phyloP scores from a whole-genome alignment of 2,797 vertebrate species.

The Eulemur albifrons region DNA sequence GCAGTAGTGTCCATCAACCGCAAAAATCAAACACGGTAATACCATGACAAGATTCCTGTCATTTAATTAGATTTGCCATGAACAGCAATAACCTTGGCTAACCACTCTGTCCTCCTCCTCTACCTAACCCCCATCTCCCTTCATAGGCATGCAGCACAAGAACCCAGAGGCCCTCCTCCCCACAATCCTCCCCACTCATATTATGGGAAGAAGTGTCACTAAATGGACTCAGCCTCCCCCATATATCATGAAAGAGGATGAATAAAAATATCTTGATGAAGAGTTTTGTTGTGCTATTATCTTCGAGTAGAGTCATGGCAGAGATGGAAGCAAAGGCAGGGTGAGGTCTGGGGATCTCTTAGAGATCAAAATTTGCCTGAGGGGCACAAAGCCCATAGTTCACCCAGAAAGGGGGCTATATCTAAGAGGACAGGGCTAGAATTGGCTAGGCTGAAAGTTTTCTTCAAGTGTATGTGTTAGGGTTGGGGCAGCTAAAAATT shows the following conservation, averaged over 20 bases:
- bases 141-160: background rate
- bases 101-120: slow-evolving; percentile 28
- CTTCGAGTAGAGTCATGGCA: background rate
- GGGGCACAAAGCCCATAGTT: background rate
- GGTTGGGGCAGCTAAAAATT: background rate
- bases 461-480: slow-evolving; percentile 6
- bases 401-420: background rate
- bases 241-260: slow-evolving; percentile 44
- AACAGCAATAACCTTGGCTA: slow-evolving; percentile 65
- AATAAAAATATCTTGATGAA: slow-evolving; percentile 64
- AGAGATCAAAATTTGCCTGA: slow-evolving; percentile 70
- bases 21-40: slow-evolving; percentile 59
- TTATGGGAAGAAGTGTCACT: slow-evolving; percentile 50
- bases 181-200: background rate
- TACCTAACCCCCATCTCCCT: slow-evolving; percentile 15
- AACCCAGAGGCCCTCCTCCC: slow-evolving; percentile 27
- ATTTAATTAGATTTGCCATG: slow-evolving; percentile 70
- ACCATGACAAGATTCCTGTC: slow-evolving; percentile 37
- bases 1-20: background rate
- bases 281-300: slow-evolving; percentile 36
- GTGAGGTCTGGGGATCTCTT: slow-evolving; percentile 67
- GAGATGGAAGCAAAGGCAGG: background rate
- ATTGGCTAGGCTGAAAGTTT: background rate
- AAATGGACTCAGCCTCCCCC: slow-evolving; percentile 32
- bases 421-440: background rate